Conservation (phyloP, 2,113 vertebrate genomes). For the Dendrocopos noguchii region DNA sequence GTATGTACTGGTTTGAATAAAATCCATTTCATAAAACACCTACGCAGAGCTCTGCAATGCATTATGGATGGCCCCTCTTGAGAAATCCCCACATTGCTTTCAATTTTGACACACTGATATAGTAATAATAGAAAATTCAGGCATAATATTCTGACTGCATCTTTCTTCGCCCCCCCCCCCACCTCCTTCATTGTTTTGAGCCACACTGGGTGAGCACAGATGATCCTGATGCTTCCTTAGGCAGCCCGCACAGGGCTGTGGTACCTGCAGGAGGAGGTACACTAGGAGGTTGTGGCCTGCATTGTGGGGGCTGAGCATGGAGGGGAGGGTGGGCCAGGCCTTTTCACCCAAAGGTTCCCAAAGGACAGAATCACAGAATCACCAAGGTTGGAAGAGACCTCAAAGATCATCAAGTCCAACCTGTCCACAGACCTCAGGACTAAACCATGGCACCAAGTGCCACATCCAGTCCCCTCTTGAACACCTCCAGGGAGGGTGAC, state of each 20-base stretch:
- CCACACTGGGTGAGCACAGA: constrained; percentile 56
- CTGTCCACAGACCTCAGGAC: too few species aligned
- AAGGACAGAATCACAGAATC: not conserved
- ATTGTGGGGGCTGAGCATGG: rapidly evolving
- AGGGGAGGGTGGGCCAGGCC: not conserved
- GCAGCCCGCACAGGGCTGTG: not conserved
- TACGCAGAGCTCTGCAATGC: constrained; percentile 69
- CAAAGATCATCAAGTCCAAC: too few species aligned
- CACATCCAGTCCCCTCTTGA: too few species aligned
- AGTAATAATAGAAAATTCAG: constrained; percentile 76
- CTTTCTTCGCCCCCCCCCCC: not conserved
- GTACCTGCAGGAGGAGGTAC: not conserved
- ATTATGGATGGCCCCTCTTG: constrained; percentile 79
- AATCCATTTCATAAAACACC: constrained; percentile 78
- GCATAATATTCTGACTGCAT: constrained; percentile 66
- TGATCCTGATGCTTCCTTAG: not conserved
- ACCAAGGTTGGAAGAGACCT: too few species aligned
- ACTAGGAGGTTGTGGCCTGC: not conserved
- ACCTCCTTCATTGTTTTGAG: constrained; percentile 57
- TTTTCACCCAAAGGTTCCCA: not conserved
- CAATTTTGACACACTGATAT: constrained; percentile 79
- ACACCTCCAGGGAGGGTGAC: too few species aligned
- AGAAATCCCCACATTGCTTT: constrained; percentile 76
- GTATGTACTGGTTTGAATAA: constrained; percentile 77
- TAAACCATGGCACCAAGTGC: too few species aligned